Evolutionary conservation across 2,797 vertebrate genomes (phyloP).

Genomic region (Ctenopoma multispine): DNA sequence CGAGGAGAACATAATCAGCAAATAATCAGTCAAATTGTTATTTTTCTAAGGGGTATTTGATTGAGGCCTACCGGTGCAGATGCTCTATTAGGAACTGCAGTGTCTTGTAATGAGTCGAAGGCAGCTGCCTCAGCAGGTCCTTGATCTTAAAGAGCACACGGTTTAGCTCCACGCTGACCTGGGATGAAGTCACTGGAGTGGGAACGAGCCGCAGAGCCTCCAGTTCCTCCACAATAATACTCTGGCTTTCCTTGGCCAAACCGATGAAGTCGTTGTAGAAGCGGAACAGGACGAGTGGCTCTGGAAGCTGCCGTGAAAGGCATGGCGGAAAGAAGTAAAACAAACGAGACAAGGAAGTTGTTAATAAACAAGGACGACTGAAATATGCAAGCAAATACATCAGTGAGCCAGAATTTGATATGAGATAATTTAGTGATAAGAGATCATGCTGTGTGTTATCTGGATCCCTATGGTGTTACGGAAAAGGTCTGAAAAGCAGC

Average conservation of each 20-base stretch:
- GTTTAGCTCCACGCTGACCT: conserved; percentile 85
- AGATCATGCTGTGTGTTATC: too few relatives aligned
- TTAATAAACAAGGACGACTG: conserved; percentile 42
- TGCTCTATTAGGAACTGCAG: conserved; percentile 93
- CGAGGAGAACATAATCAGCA: not conserved
- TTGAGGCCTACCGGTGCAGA: conserved; percentile 87
- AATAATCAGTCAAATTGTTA: not conserved
- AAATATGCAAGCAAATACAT: conserved; percentile 54
- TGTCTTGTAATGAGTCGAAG: conserved; percentile 91
- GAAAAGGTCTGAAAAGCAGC: conserved; percentile 17
- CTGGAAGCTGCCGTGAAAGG: conserved; percentile 88
- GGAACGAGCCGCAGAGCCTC: conserved; percentile 77
- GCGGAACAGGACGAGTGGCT: conserved; percentile 95
- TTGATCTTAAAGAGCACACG: conserved; percentile 93
- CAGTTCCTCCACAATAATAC: conserved; percentile 87
- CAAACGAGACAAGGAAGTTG: conserved; percentile 45
- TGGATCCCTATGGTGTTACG: too few relatives aligned
- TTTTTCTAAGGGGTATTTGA: not conserved
- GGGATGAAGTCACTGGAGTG: conserved; percentile 68
- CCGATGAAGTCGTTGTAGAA: conserved; percentile 96
- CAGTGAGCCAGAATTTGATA: conserved; percentile 33
- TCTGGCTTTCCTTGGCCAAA: conserved; percentile 93
- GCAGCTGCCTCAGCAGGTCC: conserved; percentile 92
- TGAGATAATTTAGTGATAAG: not conserved
- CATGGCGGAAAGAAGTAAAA: conserved; percentile 23